Conservation (phyloP, 1,140 invertebrate genomes). For the Drosophila takahashii region DNA sequence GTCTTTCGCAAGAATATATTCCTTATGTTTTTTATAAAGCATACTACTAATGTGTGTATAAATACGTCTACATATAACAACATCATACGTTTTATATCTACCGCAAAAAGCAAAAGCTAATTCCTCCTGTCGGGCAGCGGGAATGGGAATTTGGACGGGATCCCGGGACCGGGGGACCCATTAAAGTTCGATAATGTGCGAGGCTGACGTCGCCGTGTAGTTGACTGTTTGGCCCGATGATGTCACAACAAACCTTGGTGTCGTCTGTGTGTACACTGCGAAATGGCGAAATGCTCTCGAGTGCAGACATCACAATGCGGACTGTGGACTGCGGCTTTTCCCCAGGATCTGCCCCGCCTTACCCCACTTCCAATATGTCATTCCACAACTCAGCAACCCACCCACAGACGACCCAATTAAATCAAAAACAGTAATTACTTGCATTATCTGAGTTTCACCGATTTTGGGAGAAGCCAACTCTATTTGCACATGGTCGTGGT, state of each 20-base stretch:
- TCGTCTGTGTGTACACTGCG: constrained; percentile 52
- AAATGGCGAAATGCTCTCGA: constrained; percentile 38
- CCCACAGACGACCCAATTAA: constrained; percentile 55
- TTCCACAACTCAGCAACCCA: not conserved
- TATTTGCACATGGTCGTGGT: constrained; percentile 43
- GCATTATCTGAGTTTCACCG: constrained; percentile 61
- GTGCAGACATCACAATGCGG: constrained; percentile 21
- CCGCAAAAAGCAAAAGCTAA: constrained; percentile 73
- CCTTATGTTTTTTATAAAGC: constrained; percentile 2
- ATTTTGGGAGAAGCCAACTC: constrained; percentile 36
- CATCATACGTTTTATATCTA: constrained; percentile 43
- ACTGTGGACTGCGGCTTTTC: constrained; percentile 26
- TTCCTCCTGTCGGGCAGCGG: constrained; percentile 50
- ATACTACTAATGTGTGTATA: not conserved
- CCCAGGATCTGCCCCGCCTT: constrained; percentile 39
- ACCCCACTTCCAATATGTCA: not conserved
- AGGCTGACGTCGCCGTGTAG: constrained; percentile 65
- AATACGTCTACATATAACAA: constrained; percentile 21
- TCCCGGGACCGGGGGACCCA: constrained; percentile 40
- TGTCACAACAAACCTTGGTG: constrained; percentile 72
- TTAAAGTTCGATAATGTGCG: constrained; percentile 81
- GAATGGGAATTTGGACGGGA: constrained; percentile 1
- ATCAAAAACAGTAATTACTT: constrained; percentile 71
- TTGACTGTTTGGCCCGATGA: constrained; percentile 72
- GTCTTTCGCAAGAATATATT: not conserved